Base-by-base conservation (phyloP, 2,797 vertebrate genomes). In the Microchirus variegatus region DNA sequence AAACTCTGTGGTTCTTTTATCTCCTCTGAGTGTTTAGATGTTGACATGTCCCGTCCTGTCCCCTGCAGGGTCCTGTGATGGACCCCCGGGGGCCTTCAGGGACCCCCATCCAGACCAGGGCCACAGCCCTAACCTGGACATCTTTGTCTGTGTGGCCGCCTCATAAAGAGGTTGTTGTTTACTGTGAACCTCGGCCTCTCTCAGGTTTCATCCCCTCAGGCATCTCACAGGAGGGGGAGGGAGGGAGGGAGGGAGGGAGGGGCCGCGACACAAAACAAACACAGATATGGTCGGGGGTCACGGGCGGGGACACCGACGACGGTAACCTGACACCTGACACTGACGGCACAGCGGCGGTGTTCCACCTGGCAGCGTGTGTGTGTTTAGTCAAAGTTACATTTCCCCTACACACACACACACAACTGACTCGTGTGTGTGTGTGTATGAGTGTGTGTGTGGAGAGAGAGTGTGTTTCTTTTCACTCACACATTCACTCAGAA, bases 91-190 rank as follows among this genome's bases (percentile, higher is more conserved):
- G 31, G 31, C 3, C 31, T 31, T 31, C 3, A 31, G 31, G 31
- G 31, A 31, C 31, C 31, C 31, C 31, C 31, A 7, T 31, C 4
- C 31, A 31, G 31, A 31, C 31, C 8, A 11, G 71, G 71, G 57
- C 57, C 67, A 46, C 66, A 70, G 68, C 71, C 73, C 60, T 67
- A 59, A 80, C 58, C 62, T 50, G 53, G 55, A 73, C 54, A 64
- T 77, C 70, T 69, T 77, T 78, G 78, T 82, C 37, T 75, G n/a
- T n/a, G n/a, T 7, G 71, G 63, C 67, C 9, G 67, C 79, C 73
- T 79, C 84, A 89, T 86, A 87, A 89, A 91, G 83, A 80, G 86
- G 81, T 81, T 87, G 87, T 89, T 89, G 88, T 90, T 89, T 88
- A 87, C 83, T 86, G 73, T 78, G 44, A 56, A 81, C 84, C 84